These are phyloP conservation scores for Oryctes rhinoceros DNA, from an alignment of 1,140 invertebrate genomes.

Conservation along the genomic window DNA sequence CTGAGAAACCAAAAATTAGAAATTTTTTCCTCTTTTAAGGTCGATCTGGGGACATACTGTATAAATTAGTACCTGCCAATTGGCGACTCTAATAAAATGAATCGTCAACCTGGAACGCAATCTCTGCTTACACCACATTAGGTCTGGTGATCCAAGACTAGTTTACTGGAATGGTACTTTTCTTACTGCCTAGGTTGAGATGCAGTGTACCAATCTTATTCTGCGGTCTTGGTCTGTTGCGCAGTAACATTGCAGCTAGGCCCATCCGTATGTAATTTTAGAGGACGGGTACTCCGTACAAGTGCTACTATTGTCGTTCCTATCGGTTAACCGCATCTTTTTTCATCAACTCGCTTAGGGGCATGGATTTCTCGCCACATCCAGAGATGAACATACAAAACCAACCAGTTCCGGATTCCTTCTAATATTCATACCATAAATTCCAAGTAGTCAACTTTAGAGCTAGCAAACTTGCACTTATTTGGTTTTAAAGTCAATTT, in stretches of 20 bases:
- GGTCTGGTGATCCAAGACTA: constrained; percentile 53
- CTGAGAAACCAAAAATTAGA: too few species aligned
- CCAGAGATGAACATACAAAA: constrained; percentile 50
- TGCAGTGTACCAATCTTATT: constrained; percentile 51
- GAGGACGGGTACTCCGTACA: constrained; percentile 12
- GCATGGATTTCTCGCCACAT: constrained; percentile 48
- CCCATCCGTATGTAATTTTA: constrained; percentile 57
- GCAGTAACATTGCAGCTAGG: constrained; percentile 51
- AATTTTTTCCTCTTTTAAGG: too few species aligned
- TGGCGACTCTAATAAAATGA: too few species aligned
- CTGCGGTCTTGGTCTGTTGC: constrained; percentile 53
- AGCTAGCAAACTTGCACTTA: constrained; percentile 12
- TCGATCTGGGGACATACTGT: too few species aligned
- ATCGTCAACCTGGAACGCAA: constrained; percentile 57
- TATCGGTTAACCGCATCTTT: constrained; percentile 48
- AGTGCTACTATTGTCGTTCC: constrained; percentile 32
- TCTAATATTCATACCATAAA: constrained; percentile 45
- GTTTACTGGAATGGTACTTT: constrained; percentile 51
- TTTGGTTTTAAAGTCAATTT: constrained; percentile 24
- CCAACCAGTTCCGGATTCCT: constrained; percentile 51
- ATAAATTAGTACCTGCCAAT: too few species aligned
- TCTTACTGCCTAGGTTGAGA: constrained; percentile 47
- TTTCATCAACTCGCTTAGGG: constrained; percentile 48
- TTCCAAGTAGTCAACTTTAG: constrained; percentile 29
- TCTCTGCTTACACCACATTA: constrained; percentile 45